Base-by-base conservation (phyloP, 2,888 invertebrate species). In the Drosophila paracracens region DNA sequence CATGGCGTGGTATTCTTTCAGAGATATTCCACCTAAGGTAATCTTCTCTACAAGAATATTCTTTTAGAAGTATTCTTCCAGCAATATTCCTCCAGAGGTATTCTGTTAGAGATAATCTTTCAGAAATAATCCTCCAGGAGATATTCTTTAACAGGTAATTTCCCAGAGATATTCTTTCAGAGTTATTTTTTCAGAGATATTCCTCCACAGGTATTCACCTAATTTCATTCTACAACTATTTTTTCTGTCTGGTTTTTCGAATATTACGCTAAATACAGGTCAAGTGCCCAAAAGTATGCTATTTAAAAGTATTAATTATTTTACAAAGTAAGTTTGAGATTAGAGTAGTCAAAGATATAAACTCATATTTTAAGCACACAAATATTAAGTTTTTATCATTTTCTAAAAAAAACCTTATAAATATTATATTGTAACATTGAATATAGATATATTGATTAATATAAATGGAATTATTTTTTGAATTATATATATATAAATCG, bases 201-300 rank as follows among this genome's bases (percentile, higher is more conserved):
- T 21, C 21, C 21, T 46, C 13, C 7, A 13, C 46, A 46, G 13
- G 2, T 21, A 13, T 46, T 46, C 11, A 43, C 43, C 13, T 7
- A 6, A 21, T 43, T 43, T 6, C 11, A 21, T 43, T 52, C 4
- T 21, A 4, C 4, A 13, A 52, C 46, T 6, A 52, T 21, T 13
- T 52, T 6, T 4, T 21, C 21, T 13, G 43, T 4, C 7, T 0
- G 2, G 13, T 56, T 21, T 2, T 21, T 7, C 4, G 2, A 16
- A 4, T 54, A 18, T 38, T 27, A 2, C 25, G 18, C 4, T 25
- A 51, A 43, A 43, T 21, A 25, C 46, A 43, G 66, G 21, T 25
- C 7, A 29, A 21, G 16, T 48, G 61, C 76, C 75, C 51, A 56
- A 67, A 76, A 71, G 72, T 76, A 76, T 77, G 76, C 69, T 60